Evolutionary conservation across 2,888 invertebrate species (phyloP).

Genomic region (Cataglyphis cursor): DNA sequence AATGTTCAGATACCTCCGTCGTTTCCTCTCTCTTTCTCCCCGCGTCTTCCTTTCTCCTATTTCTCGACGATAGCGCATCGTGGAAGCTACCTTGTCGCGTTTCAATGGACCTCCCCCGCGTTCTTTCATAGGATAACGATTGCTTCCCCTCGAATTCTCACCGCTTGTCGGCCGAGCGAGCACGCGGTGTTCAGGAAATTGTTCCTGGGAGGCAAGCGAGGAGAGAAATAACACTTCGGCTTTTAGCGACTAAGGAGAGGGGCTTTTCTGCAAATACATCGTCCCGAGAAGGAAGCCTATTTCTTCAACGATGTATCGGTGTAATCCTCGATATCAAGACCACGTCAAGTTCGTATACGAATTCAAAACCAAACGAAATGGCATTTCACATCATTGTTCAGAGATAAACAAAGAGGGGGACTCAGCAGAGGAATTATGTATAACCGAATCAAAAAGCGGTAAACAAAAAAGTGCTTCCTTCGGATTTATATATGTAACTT

Average conservation of each 20-base stretch:
- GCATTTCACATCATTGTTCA: not conserved
- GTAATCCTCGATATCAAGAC: not conserved
- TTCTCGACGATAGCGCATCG: conserved; percentile 31
- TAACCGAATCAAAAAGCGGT: not conserved
- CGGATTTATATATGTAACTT: not conserved
- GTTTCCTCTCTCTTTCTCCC: conserved; percentile 24
- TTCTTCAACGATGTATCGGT: not conserved
- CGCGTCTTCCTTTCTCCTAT: conserved; percentile 12
- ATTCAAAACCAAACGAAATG: conserved; percentile 54
- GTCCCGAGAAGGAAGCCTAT: not conserved
- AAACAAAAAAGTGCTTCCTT: not conserved
- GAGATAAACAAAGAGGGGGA: not conserved
- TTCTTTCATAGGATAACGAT: conserved; percentile 64
- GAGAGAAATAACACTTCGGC: conserved; percentile 20
- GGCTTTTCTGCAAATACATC: conserved; percentile 4
- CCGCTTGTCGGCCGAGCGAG: conserved; percentile 48
- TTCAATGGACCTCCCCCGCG: conserved; percentile 58
- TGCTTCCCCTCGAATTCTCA: conserved; percentile 47
- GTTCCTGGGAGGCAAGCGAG: not conserved
- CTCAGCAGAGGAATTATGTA: not conserved
- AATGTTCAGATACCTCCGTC: conserved; percentile 68
- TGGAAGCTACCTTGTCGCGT: conserved; percentile 65
- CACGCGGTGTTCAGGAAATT: conserved; percentile 46
- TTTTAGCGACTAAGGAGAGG: conserved; percentile 11
- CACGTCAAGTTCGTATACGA: not conserved